Percentiles rank a stretch among this genome's conserved stretches.
phyloP scores from a whole-genome alignment of 2,113 vertebrate species.

The Diphyllodes magnificus region DNA sequence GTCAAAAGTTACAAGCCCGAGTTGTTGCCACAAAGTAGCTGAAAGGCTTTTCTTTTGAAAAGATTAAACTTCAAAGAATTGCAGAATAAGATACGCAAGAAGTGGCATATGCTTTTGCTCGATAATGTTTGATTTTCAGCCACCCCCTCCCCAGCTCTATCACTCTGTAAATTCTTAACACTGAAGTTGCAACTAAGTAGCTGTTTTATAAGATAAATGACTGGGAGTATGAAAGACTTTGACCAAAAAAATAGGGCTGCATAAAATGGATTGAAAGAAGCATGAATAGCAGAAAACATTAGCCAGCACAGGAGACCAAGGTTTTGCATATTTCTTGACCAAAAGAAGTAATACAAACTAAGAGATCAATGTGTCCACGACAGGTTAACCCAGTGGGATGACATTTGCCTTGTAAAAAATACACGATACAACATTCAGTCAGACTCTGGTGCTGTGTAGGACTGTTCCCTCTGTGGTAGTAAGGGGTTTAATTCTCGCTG shows the following conservation, averaged over 20 bases:
- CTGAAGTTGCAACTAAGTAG: slow-evolving; percentile 56
- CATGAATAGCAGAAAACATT: not conserved
- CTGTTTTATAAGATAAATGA: slow-evolving; percentile 57
- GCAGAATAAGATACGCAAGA: slow-evolving; percentile 62
- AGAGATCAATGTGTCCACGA: not conserved
- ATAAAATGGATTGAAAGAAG: slow-evolving; percentile 40
- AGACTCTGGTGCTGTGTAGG: not conserved
- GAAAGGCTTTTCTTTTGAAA: slow-evolving; percentile 65
- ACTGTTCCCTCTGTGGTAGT: not conserved
- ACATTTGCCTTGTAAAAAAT: not conserved
- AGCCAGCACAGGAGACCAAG: not conserved
- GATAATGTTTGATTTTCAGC: slow-evolving; percentile 61
- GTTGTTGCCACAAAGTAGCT: slow-evolving; percentile 66
- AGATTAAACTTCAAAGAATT: slow-evolving; percentile 74
- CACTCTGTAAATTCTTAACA: slow-evolving; percentile 54
- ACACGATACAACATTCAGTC: not conserved
- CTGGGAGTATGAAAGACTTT: slow-evolving; percentile 18
- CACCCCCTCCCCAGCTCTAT: not conserved
- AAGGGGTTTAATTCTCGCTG: not conserved
- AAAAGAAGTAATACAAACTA: not conserved
- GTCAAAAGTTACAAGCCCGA: slow-evolving; percentile 57
- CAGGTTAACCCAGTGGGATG: not conserved
- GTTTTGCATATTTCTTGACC: slow-evolving; percentile 30
- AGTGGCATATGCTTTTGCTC: slow-evolving; percentile 53
- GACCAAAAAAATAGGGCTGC: not conserved